Evolutionary conservation across 2,888 invertebrate genomes (phyloP).

Genomic region (Adineta ricciae): DNA sequence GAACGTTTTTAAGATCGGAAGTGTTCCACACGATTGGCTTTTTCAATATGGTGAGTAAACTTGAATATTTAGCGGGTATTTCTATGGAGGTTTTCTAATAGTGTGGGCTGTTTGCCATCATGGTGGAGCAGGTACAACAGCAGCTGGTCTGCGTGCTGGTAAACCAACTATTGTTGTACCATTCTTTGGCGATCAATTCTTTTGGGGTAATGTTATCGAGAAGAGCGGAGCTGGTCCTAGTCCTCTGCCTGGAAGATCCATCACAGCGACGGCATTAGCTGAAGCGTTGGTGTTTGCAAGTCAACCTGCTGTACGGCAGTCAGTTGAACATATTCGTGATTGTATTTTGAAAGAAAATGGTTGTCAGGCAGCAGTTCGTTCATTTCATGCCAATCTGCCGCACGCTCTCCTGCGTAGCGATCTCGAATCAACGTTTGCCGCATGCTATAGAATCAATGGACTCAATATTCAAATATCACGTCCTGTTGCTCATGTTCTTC

Average conservation of each 20-base stretch:
- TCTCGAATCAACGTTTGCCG: background rate
- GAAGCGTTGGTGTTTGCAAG: background rate
- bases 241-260: background rate
- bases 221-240: background rate
- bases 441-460: background rate
- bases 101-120: background rate
- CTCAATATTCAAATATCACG: background rate
- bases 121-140: slow-evolving; percentile 1
- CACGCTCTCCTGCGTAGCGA: background rate
- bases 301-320: background rate
- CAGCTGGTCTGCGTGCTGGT: background rate
- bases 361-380: background rate
- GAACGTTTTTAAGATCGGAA: background rate
- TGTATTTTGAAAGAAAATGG: background rate
- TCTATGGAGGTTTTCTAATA: too few species aligned
- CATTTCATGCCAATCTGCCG: background rate
- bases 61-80: too few species aligned
- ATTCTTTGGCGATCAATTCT: background rate
- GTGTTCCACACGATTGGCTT: background rate
- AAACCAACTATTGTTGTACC: background rate
- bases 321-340: background rate
- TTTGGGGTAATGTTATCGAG: background rate
- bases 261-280: background rate
- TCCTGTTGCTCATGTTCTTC: background rate
- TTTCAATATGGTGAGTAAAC: background rate